Conservation (phyloP, 2,888 invertebrate species). For the Pelosia muscerda region DNA sequence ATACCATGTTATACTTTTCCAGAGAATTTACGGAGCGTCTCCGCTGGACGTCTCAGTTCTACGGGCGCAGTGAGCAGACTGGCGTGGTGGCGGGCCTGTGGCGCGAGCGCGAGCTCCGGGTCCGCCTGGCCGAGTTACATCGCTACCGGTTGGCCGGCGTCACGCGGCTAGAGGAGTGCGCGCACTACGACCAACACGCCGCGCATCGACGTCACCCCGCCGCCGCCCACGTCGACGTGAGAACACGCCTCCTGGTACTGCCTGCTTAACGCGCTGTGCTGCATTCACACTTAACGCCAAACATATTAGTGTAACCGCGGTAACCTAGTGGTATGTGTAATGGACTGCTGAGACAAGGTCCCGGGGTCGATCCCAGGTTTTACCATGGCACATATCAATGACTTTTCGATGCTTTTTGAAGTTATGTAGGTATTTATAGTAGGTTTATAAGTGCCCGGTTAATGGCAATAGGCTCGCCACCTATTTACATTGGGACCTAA, state of each 20-base stretch:
- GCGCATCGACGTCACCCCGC: constrained; percentile 87
- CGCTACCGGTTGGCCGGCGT: constrained; percentile 95
- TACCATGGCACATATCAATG: too few relatives aligned
- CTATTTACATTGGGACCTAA: too few relatives aligned
- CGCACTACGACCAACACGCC: constrained; percentile 94
- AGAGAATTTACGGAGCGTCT: constrained; percentile 94
- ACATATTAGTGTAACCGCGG: too few relatives aligned
- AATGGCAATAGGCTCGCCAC: too few relatives aligned
- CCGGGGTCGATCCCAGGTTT: too few relatives aligned
- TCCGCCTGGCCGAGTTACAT: constrained; percentile 93
- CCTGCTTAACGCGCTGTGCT: constrained; percentile 6
- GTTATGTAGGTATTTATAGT: too few relatives aligned
- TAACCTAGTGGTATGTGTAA: too few relatives aligned
- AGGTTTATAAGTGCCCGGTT: too few relatives aligned
- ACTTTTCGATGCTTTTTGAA: too few relatives aligned
- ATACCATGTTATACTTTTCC: constrained; percentile 15
- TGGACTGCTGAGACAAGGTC: too few relatives aligned
- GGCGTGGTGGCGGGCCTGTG: constrained; percentile 92
- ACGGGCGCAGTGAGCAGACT: constrained; percentile 94
- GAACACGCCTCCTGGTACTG: constrained; percentile 71
- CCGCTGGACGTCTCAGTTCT: constrained; percentile 95
- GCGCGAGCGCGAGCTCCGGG: constrained; percentile 94
- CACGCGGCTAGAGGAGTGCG: constrained; percentile 93
- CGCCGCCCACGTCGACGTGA: constrained; percentile 82
- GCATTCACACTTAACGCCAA: constrained; percentile 4